Percentiles rank a stretch among this genome's conserved stretches.
Conservation (phyloP, 2,113 vertebrate genomes). For the Bambusicola thoracicus region DNA sequence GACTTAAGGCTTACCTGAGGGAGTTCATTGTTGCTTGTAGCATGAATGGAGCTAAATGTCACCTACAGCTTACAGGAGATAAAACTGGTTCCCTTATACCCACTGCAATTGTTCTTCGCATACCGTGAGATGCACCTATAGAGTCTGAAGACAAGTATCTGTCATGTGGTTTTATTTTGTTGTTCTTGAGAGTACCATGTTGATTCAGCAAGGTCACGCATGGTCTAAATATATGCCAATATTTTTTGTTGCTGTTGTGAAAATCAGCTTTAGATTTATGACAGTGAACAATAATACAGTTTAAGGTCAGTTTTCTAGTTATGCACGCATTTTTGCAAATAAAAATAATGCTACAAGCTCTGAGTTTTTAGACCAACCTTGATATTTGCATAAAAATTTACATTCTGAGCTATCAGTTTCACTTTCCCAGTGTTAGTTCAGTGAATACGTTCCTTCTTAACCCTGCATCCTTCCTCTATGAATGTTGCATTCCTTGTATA, state of each 20-base stretch:
- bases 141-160: conserved; percentile 26
- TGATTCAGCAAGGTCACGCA: conserved; percentile 51
- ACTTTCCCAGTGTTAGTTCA: not conserved
- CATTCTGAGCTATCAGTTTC: not conserved
- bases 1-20: not conserved
- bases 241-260: conserved; percentile 41
- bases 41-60: not conserved
- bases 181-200: conserved; percentile 33
- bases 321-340: conserved; percentile 40
- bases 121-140: conserved; percentile 1
- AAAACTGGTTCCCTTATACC: not conserved
- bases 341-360: not conserved
- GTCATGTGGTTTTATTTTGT: conserved; percentile 58
- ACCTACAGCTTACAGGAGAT: not conserved
- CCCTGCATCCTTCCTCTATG: not conserved
- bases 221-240: conserved; percentile 46
- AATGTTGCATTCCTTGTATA: not conserved
- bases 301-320: conserved; percentile 46
- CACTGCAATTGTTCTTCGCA: not conserved
- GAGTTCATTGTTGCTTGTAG: not conserved
- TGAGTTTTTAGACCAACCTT: conserved; percentile 35
- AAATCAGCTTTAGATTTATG: conserved; percentile 59
- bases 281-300: conserved; percentile 27
- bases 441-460: not conserved
- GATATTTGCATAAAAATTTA: conserved; percentile 21